Evolutionary conservation across 1,140 invertebrate genomes (phyloP).

Genomic region (Ceratoteleas bidentatus): DNA sequence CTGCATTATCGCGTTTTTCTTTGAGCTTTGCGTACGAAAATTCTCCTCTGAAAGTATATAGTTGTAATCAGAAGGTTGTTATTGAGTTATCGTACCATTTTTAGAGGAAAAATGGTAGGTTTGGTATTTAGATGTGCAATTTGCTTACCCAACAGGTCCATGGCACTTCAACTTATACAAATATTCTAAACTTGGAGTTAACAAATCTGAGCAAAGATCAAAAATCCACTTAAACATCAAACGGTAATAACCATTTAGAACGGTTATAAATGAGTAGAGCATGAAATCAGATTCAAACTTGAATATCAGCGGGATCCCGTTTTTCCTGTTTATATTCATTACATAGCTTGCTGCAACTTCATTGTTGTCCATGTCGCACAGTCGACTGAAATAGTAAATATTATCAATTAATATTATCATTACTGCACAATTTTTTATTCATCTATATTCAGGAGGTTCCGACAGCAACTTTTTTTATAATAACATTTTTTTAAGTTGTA

Average conservation of each 20-base stretch:
- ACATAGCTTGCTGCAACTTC: conserved; percentile 88
- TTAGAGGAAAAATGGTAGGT: no score
- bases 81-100: no score
- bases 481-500: not conserved
- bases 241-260: conserved; percentile 94
- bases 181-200: no score
- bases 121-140: no score
- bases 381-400: conserved; percentile 47
- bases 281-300: conserved; percentile 84
- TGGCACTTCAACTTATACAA: no score
- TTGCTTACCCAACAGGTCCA: no score
- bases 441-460: no score
- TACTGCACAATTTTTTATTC: no score
- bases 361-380: conserved; percentile 79
- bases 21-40: conserved; percentile 92
- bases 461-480: not conserved
- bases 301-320: conserved; percentile 89
- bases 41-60: conserved; percentile 85
- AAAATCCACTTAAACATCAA: no score
- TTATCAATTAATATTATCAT: not conserved
- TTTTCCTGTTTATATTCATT: no score
- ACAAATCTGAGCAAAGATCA: no score
- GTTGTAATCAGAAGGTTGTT: no score
- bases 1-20: conserved; percentile 87
- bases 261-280: conserved; percentile 90